Base-by-base conservation (phyloP, 2,888 invertebrate genomes). In the Myathropa florea region DNA sequence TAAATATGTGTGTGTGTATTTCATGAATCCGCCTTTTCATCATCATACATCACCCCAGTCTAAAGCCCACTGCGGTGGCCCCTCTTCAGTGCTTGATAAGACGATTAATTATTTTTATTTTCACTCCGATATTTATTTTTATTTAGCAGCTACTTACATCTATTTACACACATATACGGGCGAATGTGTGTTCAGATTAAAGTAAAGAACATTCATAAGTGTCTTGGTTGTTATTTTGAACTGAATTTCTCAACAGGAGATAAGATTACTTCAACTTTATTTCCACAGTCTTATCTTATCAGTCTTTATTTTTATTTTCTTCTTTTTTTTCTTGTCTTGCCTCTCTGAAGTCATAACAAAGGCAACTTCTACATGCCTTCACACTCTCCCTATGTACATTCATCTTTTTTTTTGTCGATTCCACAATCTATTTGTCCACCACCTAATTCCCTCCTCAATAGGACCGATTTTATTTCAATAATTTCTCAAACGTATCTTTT, bases 181-280 rank as follows among this genome's bases (percentile, higher is more conserved):
- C 4, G 46, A 18, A 18, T 46, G 18, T 46, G 18, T 46, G 46
- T 18, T 46, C 7, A 18, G 18, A 18, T 46, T 39, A 75, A 80
- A 84, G 65, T 70, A 70, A 75, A 68, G 26, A 53, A 70, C 55
- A 60, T 57, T 70, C 61, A 77, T 55, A 78, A 63, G 46, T 68
- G 77, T 55, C 64, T 79, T 57, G 70, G 59, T 76, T 80, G 84
- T 84, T 84, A 70, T 80, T 84, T 80, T 80, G 76, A 84, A 76
- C 80, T 80, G 70, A 84, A 57, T 76, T 84, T 80, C 60, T 75
- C 46, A 46, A 46, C 46, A 26, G 75, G 23, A 76, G 84, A 84
- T 84, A 57, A 80, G 84, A 84, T 80, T 84, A 80, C 28, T 72
- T 72, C 65, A 30, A 79, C 24, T 72, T 79, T 65, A 70, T 64